A percentile compares a stretch with the other conserved stretches of the same genome.
Evolutionary conservation across 2,888 invertebrate genomes (phyloP).

Genomic region (Acanthosepion pharaonis): DNA sequence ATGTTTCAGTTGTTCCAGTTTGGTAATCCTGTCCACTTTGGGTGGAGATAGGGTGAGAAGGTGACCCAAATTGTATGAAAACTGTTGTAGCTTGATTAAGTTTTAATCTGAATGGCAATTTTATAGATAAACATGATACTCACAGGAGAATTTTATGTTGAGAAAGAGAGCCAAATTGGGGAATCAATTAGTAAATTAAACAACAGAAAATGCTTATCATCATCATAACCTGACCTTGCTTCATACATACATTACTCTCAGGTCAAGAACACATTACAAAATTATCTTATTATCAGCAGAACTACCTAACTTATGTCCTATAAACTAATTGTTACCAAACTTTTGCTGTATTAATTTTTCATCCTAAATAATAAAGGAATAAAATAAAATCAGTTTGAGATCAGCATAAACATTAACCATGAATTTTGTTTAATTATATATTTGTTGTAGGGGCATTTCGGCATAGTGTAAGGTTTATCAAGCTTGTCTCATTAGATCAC

Average conservation of each 20-base stretch:
- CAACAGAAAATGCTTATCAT: background rate
- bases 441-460: too few species aligned
- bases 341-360: background rate
- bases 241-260: background rate
- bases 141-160: background rate
- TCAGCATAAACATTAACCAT: too few species aligned
- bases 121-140: background rate
- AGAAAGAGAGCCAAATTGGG: background rate
- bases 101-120: background rate
- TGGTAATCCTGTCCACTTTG: too few species aligned
- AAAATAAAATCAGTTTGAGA: too few species aligned
- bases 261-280: background rate
- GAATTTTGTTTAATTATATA: too few species aligned
- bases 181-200: conserved; percentile 14
- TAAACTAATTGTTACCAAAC: background rate
- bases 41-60: background rate
- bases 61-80: background rate
- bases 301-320: background rate
- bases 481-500: too few species aligned
- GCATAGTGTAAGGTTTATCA: too few species aligned
- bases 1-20: too few species aligned
- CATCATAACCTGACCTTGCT: background rate
- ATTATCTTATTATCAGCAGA: background rate
- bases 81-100: background rate
- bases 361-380: background rate